phyloP scores from a whole-genome alignment of 2,888 invertebrate species.

The Bombylius major region DNA sequence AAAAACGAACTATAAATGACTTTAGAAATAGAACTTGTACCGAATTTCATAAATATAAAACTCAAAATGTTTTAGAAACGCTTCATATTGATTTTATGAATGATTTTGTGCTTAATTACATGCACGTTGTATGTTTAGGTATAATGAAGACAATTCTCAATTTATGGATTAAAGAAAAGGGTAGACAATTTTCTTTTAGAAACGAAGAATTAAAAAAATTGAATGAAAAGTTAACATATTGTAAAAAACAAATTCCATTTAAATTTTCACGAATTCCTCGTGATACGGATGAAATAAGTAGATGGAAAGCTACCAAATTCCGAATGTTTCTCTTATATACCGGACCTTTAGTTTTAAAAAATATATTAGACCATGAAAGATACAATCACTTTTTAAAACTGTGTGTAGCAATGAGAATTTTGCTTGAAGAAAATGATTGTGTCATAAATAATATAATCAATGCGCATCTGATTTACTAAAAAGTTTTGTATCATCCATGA shows the following conservation, averaged over 20 bases:
- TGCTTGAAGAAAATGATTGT: not conserved
- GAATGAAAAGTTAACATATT: not conserved
- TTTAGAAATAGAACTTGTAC: not conserved
- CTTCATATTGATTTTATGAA: not conserved
- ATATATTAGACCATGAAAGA: not conserved
- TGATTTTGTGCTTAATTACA: not conserved
- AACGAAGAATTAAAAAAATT: not conserved
- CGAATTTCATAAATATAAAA: not conserved
- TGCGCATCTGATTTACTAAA: not conserved
- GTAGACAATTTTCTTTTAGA: not conserved
- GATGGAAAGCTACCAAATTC: slow-evolving; percentile 12
- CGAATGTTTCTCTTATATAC: slow-evolving; percentile 1
- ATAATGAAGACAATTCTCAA: not conserved
- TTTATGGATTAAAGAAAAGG: not conserved
- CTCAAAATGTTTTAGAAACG: not conserved
- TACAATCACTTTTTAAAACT: slow-evolving; percentile 16
- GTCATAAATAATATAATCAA: not conserved
- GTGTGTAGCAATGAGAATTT: slow-evolving; percentile 9
- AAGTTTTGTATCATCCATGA: not conserved
- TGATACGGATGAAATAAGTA: not conserved
- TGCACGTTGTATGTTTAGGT: not conserved
- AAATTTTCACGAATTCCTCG: not conserved
- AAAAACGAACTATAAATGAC: not conserved
- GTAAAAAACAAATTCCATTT: not conserved
- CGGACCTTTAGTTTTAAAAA: not conserved